phyloP scores from a whole-genome alignment of 2,888 invertebrate genomes.

The Drosophila stalkeri region DNA sequence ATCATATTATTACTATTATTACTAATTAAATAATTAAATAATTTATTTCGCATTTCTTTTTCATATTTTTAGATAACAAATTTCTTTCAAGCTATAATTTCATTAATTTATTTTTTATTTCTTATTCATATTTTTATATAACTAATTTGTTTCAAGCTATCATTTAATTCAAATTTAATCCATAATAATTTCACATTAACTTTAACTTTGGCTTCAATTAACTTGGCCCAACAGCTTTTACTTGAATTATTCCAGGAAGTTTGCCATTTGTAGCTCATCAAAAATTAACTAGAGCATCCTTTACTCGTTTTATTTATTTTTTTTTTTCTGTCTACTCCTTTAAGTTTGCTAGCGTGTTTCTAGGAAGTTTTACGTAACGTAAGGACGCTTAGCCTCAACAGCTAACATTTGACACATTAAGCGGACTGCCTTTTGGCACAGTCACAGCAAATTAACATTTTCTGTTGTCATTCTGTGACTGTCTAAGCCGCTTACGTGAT shows the following conservation, averaged over 20 bases:
- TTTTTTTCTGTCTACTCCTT: background rate
- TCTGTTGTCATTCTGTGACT: conserved; percentile 18
- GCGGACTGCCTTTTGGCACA: conserved; percentile 8
- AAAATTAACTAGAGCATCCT: background rate
- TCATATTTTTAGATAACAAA: background rate
- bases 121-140: background rate
- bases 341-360: background rate
- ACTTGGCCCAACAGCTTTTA: background rate
- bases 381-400: conserved; percentile 2
- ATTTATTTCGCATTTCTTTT: background rate
- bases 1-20: too few species aligned
- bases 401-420: conserved; percentile 25
- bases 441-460: conserved; percentile 28
- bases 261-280: conserved; percentile 10
- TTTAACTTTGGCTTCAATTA: background rate
- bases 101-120: too few species aligned
- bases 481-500: conserved; percentile 38
- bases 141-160: background rate
- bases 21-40: too few species aligned
- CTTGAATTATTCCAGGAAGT: conserved; percentile 1
- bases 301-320: background rate
- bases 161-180: background rate
- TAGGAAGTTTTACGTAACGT: conserved; percentile 1
- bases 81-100: background rate
- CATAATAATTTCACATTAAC: background rate